Conservation (phyloP, 2,113 vertebrate species). For the Panthera tigris region DNA sequence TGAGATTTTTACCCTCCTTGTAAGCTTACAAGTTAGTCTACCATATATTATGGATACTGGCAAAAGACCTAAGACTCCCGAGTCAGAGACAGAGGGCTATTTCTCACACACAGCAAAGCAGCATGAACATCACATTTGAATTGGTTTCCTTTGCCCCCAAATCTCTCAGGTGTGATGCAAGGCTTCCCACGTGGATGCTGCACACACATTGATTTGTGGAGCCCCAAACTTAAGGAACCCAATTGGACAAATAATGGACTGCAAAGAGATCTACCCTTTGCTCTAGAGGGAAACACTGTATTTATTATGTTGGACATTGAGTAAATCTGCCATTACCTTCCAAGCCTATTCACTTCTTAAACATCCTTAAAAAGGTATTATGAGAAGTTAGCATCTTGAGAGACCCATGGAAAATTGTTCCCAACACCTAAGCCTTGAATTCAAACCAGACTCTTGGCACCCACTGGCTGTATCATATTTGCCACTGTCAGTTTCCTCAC, state of each 20-base stretch:
- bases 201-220: background rate
- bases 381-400: background rate
- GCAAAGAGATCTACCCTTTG: background rate
- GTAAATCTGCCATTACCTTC: background rate
- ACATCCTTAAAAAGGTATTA: background rate
- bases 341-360: background rate
- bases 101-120: background rate
- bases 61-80: background rate
- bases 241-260: background rate
- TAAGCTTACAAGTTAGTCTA: background rate
- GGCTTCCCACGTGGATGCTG: background rate
- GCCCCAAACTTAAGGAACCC: background rate
- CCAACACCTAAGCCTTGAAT: background rate
- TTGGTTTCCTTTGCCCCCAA: background rate
- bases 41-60: background rate
- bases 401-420: background rate
- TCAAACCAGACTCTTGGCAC: background rate
- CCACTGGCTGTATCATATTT: background rate
- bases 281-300: background rate
- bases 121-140: background rate
- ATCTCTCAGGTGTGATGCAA: background rate
- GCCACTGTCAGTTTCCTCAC: background rate
- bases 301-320: background rate
- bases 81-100: background rate
- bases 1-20: background rate